Base-by-base conservation (phyloP, 1,140 invertebrate genomes). In the Drosophila kohkoa region DNA sequence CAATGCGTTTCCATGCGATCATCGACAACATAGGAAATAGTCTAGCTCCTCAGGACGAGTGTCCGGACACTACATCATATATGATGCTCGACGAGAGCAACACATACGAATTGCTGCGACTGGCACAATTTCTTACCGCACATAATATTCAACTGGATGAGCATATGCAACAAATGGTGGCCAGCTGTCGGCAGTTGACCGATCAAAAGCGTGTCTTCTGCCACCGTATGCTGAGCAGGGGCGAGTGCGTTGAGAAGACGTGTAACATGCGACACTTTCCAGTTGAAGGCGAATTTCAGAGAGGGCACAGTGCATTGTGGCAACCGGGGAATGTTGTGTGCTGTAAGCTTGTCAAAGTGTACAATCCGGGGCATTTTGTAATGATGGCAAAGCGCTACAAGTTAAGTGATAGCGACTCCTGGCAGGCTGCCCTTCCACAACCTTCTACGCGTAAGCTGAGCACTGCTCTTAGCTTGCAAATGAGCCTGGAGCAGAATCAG, bases 51-150 rank as follows among this genome's bases (percentile, higher is more conserved):
- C 8, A 38, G 1, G 4, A 11, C 4, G 4, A n/a, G 6, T 5
- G 7, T 1, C 4, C 6, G 5, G 7, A 15, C 1, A 13, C 51
- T 4, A 0, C 25, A 5, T 63, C 64, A 49, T 69, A 65, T 20
- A 13, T 88, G 1, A 38, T 88, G 64, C 62, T 88, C 25, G 77
- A 81, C 20, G 60, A 81, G 13, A 59, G 5, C 6, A 88, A 75
- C 48, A 6, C 5, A 5, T 7, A 1, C 1, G 70, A 75, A 16
- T 13, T 75, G 46, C 5, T n/a, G 0, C 60, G 60, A 6, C 48
- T 80, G 30, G 38, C 66, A 5, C 10, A 64, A 5, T 89, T 78
- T 8, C 46, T 88, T 0, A 4, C 7, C 0, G 49, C 30, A 1
- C 81, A 89, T 8, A 46, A 51, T 3, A 32, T 83, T 0, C 0